Conservation (phyloP, 2,888 invertebrate genomes). For the Tuta absoluta region DNA sequence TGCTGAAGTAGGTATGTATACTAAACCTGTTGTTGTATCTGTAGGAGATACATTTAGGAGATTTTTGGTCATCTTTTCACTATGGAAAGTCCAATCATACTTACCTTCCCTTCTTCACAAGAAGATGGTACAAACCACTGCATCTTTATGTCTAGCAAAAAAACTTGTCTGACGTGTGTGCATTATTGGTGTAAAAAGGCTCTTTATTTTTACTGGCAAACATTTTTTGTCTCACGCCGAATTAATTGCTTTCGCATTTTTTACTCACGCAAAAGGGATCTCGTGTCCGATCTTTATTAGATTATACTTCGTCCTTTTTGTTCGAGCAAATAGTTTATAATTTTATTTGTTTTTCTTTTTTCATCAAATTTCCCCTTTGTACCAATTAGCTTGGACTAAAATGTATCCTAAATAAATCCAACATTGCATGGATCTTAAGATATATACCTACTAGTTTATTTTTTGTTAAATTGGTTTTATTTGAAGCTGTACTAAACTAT, state of each 20-base stretch:
- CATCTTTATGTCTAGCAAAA: too few relatives aligned
- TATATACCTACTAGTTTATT: neutral
- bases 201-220: neutral
- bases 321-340: neutral
- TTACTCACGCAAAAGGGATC: neutral
- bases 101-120: too few relatives aligned
- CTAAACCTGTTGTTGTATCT: neutral
- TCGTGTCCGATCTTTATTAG: neutral
- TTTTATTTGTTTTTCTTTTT: neutral
- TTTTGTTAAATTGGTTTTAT: neutral
- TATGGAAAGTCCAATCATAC: too few relatives aligned
- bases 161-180: too few relatives aligned
- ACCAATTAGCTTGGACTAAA: conserved; percentile 1
- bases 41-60: too few relatives aligned
- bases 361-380: neutral
- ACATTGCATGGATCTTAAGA: neutral
- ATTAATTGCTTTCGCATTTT: conserved; percentile 3
- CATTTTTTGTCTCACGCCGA: neutral
- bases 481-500: neutral
- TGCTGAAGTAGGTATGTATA: neutral
- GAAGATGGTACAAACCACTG: too few relatives aligned
- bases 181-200: too few relatives aligned
- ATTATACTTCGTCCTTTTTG: neutral
- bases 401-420: neutral
- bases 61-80: too few relatives aligned